Conservation (phyloP, 2,888 invertebrate species). For the Keiferia lycopersicella region DNA sequence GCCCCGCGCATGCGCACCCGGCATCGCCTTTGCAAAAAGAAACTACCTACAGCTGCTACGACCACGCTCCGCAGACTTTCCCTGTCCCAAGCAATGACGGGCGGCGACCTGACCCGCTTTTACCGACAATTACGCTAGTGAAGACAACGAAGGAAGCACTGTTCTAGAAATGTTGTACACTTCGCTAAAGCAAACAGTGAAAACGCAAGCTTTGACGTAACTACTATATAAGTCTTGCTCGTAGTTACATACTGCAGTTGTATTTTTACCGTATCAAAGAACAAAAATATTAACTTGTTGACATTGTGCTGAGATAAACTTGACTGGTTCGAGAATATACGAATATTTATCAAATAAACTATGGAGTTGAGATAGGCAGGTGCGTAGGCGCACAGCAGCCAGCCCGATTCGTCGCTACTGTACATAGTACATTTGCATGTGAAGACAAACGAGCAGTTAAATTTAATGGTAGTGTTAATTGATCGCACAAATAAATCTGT, state of each 20-base stretch:
- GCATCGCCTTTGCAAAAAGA: constrained; percentile 68
- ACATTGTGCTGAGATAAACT: constrained; percentile 10
- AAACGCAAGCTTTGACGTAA: neutral
- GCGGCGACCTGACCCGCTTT: constrained; percentile 73
- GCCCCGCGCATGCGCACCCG: constrained; percentile 59
- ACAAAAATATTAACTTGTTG: neutral
- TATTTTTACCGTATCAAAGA: neutral
- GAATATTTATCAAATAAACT: constrained; percentile 7
- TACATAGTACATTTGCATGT: constrained; percentile 15
- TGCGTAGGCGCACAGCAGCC: constrained; percentile 1
- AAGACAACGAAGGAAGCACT: neutral
- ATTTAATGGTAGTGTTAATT: constrained; percentile 1
- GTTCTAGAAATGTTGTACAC: constrained; percentile 16
- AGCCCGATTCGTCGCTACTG: neutral
- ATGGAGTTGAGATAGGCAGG: neutral
- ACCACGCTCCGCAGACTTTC: constrained; percentile 68
- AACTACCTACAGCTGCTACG: constrained; percentile 47
- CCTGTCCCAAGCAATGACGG: constrained; percentile 52
- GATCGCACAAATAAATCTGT: neutral
- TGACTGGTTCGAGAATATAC: neutral
- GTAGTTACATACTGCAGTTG: neutral
- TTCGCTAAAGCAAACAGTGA: neutral
- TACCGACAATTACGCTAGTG: constrained; percentile 40
- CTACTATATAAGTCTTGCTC: neutral
- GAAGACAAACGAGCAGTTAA: constrained; percentile 16